Evolutionary conservation across 2,888 invertebrate genomes (phyloP).

Genomic region (Scaptomyza cyrtandrae): DNA sequence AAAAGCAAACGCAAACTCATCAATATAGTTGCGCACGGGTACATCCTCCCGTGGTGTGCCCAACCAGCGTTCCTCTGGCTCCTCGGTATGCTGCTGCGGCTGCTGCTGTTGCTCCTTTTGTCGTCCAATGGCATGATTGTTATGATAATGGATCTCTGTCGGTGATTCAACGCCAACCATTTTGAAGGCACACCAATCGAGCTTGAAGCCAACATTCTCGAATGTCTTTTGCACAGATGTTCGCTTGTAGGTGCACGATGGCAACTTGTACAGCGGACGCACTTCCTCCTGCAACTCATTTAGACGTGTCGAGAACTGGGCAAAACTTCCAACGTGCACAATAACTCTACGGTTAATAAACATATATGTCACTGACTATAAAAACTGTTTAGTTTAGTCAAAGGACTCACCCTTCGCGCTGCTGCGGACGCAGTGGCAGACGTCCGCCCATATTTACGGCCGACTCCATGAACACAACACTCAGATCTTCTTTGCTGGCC

Average conservation of each 20-base stretch:
- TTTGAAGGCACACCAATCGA: slow-evolving; percentile 96
- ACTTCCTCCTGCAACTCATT: slow-evolving; percentile 89
- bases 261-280: slow-evolving; percentile 90
- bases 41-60: slow-evolving; percentile 86
- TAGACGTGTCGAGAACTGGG: slow-evolving; percentile 88
- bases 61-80: slow-evolving; percentile 86
- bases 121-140: slow-evolving; percentile 77
- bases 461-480: slow-evolving; percentile 93
- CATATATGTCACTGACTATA: not conserved
- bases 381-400: not conserved
- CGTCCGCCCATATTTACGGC: slow-evolving; percentile 94
- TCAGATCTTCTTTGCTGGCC: slow-evolving; percentile 90
- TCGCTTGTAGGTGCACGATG: slow-evolving; percentile 93
- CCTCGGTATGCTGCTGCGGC: slow-evolving; percentile 25
- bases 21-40: slow-evolving; percentile 89
- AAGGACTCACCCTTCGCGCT: slow-evolving; percentile 90
- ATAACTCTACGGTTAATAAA: slow-evolving; percentile 86
- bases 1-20: slow-evolving; percentile 89
- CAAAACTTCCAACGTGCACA: slow-evolving; percentile 91
- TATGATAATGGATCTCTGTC: slow-evolving; percentile 83
- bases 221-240: slow-evolving; percentile 94
- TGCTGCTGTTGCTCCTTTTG: slow-evolving; percentile 42
- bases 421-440: slow-evolving; percentile 91
- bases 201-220: slow-evolving; percentile 90
- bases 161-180: slow-evolving; percentile 87